phyloP scores from a whole-genome alignment of 2,888 invertebrate species.

The Leucoptera coffeella region DNA sequence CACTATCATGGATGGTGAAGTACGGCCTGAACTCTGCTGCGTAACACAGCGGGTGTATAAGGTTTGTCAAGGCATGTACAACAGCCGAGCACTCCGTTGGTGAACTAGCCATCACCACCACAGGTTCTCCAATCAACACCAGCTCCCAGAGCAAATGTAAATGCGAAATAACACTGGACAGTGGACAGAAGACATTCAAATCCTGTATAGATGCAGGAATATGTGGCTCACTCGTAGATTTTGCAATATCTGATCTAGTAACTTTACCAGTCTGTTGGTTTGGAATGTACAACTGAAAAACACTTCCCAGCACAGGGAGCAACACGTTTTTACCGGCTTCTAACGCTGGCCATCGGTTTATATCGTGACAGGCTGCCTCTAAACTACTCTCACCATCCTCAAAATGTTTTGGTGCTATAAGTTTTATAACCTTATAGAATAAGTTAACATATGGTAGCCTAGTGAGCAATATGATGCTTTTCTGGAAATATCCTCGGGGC shows the following conservation, averaged over 20 bases:
- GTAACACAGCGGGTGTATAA: constrained; percentile 89
- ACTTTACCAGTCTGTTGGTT: constrained; percentile 41
- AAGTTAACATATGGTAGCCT: constrained; percentile 90
- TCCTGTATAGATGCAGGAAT: constrained; percentile 69
- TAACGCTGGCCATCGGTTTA: constrained; percentile 88
- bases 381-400: constrained; percentile 83
- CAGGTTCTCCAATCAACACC: constrained; percentile 86
- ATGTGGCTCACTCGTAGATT: constrained; percentile 32
- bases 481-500: constrained; percentile 97
- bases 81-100: constrained; percentile 89
- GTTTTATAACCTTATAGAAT: constrained; percentile 80
- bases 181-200: constrained; percentile 73
- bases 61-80: constrained; percentile 87
- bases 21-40: constrained; percentile 95
- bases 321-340: constrained; percentile 75
- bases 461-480: constrained; percentile 90
- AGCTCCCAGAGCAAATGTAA: constrained; percentile 96
- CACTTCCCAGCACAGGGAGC: constrained; percentile 80
- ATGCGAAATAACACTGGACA: constrained; percentile 80
- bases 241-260: constrained; percentile 37
- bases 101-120: constrained; percentile 94
- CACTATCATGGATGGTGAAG: constrained; percentile 99
- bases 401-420: constrained; percentile 93
- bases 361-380: constrained; percentile 86
- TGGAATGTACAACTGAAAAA: constrained; percentile 69